Percentiles rank a stretch among this genome's conserved stretches.
Evolutionary conservation across 37 sponge, comb jelly and placozoan genomes (phyloP).

Genomic region (Beroe forskalii): DNA sequence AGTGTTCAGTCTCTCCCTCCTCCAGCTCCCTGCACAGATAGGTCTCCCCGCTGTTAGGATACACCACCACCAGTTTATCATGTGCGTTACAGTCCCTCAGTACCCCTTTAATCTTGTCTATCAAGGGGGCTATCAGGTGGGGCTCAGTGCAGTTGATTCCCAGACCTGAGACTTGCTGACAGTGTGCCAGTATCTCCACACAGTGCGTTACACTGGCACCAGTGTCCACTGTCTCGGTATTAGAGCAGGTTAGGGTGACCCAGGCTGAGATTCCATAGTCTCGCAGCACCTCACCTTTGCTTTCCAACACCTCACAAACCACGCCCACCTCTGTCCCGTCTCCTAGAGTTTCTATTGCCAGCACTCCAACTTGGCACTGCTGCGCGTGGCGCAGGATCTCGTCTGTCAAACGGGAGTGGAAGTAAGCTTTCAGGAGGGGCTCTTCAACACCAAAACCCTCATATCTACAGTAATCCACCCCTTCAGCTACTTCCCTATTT

Average conservation of each 20-base stretch:
- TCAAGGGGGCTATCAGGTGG: not conserved
- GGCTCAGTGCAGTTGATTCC: not conserved
- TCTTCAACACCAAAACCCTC: not conserved
- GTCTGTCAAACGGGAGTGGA: not conserved
- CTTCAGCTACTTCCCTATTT: not conserved
- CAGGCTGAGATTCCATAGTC: not conserved
- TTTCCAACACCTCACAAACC: not conserved
- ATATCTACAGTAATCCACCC: not conserved
- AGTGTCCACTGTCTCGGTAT: not conserved
- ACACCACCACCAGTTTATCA: not conserved
- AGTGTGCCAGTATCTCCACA: not conserved
- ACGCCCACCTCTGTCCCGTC: not conserved
- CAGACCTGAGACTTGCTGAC: not conserved
- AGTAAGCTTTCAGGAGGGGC: not conserved
- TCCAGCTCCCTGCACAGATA: not conserved
- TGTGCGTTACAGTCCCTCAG: not conserved
- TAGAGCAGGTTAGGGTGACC: not conserved
- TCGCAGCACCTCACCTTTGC: not conserved
- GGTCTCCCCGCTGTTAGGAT: constrained; percentile 23
- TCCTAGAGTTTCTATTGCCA: not conserved
- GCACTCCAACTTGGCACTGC: not conserved
- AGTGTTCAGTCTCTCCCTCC: not conserved
- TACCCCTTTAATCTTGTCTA: not conserved
- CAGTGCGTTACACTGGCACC: not conserved
- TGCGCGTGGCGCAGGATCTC: not conserved